A percentile compares a stretch with the other conserved stretches of the same genome.
Evolutionary conservation across 1,140 invertebrate genomes (phyloP).

Genomic region (Tetragnatha versicolor): DNA sequence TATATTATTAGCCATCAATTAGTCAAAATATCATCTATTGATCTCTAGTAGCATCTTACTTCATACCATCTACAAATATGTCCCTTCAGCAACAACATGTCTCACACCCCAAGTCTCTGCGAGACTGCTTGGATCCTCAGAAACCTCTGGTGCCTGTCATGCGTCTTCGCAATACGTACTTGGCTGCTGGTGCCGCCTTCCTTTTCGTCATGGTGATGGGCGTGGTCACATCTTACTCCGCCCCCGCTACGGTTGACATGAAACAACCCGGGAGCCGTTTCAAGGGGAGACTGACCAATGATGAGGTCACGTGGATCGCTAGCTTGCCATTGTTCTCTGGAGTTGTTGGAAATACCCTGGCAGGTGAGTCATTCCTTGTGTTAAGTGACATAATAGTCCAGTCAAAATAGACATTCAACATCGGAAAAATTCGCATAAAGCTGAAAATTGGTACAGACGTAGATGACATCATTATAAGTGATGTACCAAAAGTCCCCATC

Average conservation of each 20-base stretch:
- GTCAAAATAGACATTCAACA: no score
- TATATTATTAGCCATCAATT: not conserved
- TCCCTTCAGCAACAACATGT: not conserved
- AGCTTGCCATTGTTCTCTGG: constrained; percentile 16
- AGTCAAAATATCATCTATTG: not conserved
- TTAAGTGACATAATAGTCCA: no score
- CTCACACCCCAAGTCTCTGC: not conserved
- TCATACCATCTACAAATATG: not conserved
- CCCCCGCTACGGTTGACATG: constrained; percentile 38
- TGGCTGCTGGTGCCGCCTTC: constrained; percentile 21
- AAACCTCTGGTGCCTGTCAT: not conserved
- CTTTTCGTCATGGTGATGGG: constrained; percentile 17
- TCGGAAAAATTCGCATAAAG: no score
- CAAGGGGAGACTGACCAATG: not conserved
- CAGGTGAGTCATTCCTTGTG: constrained; percentile 21
- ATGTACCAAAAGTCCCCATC: no score
- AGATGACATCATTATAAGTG: no score
- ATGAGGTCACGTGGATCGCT: constrained; percentile 40
- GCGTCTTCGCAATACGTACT: constrained; percentile 11
- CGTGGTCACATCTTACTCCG: constrained; percentile 20
- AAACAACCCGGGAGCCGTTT: constrained; percentile 15
- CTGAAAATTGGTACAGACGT: no score
- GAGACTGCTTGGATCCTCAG: not conserved
- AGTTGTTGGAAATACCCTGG: constrained; percentile 10
- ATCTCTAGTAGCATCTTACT: not conserved